A percentile compares a stretch with the other conserved stretches of the same genome.
phyloP scores from a whole-genome alignment of 2,888 invertebrate species.

The Ryuthela nishihirai region DNA sequence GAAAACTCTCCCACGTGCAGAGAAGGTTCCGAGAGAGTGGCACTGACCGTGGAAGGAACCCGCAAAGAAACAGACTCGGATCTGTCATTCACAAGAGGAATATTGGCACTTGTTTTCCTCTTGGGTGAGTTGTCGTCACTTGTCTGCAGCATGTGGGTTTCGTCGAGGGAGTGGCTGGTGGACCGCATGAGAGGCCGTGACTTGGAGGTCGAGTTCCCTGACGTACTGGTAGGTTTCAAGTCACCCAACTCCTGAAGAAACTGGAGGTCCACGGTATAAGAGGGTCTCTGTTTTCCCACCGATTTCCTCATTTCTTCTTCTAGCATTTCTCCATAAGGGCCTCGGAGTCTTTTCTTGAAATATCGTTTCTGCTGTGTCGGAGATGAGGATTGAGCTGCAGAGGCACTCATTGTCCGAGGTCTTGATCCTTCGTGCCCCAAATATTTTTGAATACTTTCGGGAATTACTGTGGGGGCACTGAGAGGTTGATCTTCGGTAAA shows the following conservation, averaged over 20 bases:
- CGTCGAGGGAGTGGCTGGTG: slow-evolving; percentile 57
- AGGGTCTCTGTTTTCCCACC: slow-evolving; percentile 32
- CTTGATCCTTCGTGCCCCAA: no score
- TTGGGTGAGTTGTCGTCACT: slow-evolving; percentile 51
- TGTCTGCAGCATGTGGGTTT: slow-evolving; percentile 50
- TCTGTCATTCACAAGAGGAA: slow-evolving; percentile 46
- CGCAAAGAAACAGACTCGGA: not conserved
- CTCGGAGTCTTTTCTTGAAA: slow-evolving; percentile 69
- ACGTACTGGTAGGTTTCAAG: not conserved
- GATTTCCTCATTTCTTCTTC: slow-evolving; percentile 76
- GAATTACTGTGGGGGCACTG: no score
- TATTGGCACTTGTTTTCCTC: slow-evolving; percentile 62
- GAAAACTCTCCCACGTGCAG: no score
- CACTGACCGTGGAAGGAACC: slow-evolving; percentile 14
- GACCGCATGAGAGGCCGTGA: slow-evolving; percentile 14
- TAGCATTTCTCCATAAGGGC: slow-evolving; percentile 74
- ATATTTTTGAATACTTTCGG: no score
- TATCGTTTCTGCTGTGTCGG: slow-evolving; percentile 56
- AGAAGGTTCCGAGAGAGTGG: slow-evolving; percentile 26
- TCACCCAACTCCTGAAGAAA: slow-evolving; percentile 54
- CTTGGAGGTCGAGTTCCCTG: not conserved
- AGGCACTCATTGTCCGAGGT: slow-evolving; percentile 19
- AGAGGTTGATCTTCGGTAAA: no score
- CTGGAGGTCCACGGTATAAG: slow-evolving; percentile 58
- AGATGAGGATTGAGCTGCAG: not conserved